phyloP scores from a whole-genome alignment of 2,797 vertebrate species.

The Buphagus erythrorhynchus region DNA sequence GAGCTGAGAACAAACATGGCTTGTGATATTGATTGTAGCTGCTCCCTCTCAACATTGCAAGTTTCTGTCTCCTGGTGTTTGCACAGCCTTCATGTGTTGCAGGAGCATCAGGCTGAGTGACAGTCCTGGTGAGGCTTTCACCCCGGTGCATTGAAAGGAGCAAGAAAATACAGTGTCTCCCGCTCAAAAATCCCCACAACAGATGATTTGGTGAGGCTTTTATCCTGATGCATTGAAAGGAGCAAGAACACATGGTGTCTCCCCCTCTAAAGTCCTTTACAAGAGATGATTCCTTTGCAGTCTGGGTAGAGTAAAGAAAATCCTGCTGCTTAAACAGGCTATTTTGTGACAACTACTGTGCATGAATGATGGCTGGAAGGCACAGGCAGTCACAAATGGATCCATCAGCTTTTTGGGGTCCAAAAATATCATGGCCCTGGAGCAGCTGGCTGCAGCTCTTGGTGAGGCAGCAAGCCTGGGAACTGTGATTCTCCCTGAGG shows the following conservation, averaged over 20 bases:
- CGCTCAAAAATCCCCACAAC: neutral
- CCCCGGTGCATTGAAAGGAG: neutral
- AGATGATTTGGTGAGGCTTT: neutral
- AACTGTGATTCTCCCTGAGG: neutral
- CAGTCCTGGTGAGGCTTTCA: neutral
- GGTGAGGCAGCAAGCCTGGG: accelerated
- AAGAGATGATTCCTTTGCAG: neutral
- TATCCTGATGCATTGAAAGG: neutral
- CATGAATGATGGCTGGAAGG: neutral
- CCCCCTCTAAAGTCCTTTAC: neutral
- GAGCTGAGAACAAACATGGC: neutral
- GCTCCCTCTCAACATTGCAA: neutral
- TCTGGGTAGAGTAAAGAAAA: neutral
- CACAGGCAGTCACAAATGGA: neutral
- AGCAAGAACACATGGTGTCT: neutral
- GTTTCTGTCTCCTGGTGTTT: neutral
- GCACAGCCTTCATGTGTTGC: neutral
- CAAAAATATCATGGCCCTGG: neutral
- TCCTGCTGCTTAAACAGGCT: neutral
- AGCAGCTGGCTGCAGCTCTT: neutral
- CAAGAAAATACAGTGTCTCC: neutral
- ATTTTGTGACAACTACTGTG: neutral
- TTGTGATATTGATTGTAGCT: neutral
- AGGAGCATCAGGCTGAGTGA: neutral
- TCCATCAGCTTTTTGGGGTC: neutral